Conservation (phyloP, 1,140 invertebrate species). For the Caerostris extrusa region DNA sequence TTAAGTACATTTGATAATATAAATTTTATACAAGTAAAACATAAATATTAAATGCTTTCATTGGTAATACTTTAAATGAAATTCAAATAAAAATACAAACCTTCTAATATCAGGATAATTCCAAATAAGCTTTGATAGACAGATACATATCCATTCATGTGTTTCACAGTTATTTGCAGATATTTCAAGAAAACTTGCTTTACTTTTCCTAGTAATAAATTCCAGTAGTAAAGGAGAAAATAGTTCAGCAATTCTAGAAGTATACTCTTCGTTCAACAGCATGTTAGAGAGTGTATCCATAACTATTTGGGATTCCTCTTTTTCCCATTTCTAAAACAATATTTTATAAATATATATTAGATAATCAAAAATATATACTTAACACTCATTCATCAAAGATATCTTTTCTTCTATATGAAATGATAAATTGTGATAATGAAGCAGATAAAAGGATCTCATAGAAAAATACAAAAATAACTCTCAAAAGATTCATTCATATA, state of each 20-base stretch:
- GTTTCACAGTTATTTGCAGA: background rate
- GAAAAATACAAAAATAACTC: background rate
- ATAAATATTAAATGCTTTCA: background rate
- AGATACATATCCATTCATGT: slow-evolving; percentile 69
- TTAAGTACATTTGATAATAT: background rate
- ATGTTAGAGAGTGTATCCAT: slow-evolving; percentile 21
- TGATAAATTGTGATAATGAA: too few species aligned
- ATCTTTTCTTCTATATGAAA: too few species aligned
- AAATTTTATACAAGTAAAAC: background rate
- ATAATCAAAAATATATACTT: background rate
- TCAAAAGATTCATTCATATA: background rate
- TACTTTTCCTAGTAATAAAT: slow-evolving; percentile 6
- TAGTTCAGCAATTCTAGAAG: slow-evolving; percentile 26
- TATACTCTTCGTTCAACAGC: slow-evolving; percentile 56
- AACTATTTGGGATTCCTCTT: background rate
- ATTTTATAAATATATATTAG: background rate
- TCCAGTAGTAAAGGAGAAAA: slow-evolving; percentile 66
- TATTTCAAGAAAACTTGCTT: background rate
- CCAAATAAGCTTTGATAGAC: slow-evolving; percentile 70
- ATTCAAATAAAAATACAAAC: background rate
- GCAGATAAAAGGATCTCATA: background rate
- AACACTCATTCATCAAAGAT: background rate
- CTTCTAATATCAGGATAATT: slow-evolving; percentile 54
- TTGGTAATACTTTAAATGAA: background rate
- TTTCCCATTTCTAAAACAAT: slow-evolving; percentile 40